These are phyloP conservation scores for Protonemura montana DNA, from an alignment of 2,888 invertebrate genomes.

Conservation along the genomic window DNA sequence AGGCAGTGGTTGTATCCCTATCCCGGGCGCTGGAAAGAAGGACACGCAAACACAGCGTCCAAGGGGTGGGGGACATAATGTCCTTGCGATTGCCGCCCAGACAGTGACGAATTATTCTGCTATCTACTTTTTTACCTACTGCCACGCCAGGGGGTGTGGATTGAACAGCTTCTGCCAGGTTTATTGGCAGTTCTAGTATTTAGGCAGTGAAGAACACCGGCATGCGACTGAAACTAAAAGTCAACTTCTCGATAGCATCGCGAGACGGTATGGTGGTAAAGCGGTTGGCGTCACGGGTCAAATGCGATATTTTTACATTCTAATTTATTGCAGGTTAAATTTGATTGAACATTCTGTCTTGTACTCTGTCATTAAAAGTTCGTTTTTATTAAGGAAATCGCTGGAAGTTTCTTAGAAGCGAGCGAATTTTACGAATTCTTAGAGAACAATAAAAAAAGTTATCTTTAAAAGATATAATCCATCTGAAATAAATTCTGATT, in stretches of 20 bases:
- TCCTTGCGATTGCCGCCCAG: not conserved
- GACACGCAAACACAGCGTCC: conserved; percentile 21
- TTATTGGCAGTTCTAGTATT: conserved; percentile 14
- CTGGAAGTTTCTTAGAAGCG: not conserved
- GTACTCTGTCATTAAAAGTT: conserved; percentile 8
- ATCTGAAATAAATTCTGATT: conserved; percentile 23
- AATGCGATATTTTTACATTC: not conserved
- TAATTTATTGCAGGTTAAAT: not conserved
- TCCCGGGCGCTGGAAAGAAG: not conserved
- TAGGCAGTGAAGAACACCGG: not conserved
- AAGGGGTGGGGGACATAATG: not conserved
- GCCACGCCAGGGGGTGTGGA: not conserved
- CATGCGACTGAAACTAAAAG: not conserved
- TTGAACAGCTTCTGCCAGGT: not conserved
- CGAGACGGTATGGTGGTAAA: no score
- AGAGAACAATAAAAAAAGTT: conserved; percentile 20
- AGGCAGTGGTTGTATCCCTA: not conserved
- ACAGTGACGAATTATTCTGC: conserved; percentile 31
- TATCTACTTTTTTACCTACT: conserved; percentile 14
- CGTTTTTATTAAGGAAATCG: conserved; percentile 26
- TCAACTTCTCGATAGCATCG: no score
- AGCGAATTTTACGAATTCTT: conserved; percentile 3
- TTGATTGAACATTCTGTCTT: not conserved
- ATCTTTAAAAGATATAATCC: conserved; percentile 33
- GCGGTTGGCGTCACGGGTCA: not conserved